These are phyloP conservation scores for Falcunculus frontatus DNA, from an alignment of 2,113 vertebrate species.

Conservation along the genomic window DNA sequence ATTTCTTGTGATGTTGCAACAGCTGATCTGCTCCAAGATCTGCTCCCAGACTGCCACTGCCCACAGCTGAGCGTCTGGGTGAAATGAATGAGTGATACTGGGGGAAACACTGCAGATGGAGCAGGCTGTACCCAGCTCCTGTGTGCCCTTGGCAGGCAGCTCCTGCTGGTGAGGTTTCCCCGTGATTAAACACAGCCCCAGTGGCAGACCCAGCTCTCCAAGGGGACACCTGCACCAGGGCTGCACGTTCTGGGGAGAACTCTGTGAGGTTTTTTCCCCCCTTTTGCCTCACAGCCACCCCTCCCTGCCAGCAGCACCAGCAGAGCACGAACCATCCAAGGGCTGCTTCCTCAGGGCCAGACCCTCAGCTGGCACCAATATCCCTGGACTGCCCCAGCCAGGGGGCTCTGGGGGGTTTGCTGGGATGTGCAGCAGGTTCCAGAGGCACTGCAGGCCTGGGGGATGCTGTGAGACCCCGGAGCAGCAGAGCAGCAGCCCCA, in stretches of 20 bases:
- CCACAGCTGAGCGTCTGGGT: not conserved
- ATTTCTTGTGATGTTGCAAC: not conserved
- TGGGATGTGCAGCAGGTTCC: fast-evolving
- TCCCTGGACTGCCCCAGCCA: fast-evolving
- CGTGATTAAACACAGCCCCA: not conserved
- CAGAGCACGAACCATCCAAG: no score
- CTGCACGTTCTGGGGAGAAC: not conserved
- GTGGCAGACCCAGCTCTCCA: not conserved
- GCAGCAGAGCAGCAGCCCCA: not conserved
- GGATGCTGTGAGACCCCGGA: fast-evolving
- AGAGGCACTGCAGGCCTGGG: not conserved
- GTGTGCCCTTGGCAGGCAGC: not conserved
- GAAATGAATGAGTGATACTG: not conserved
- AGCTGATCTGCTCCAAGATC: conserved; percentile 9
- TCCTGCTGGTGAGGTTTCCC: not conserved
- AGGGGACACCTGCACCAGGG: not conserved
- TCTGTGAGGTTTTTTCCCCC: not conserved
- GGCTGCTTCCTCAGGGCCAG: not conserved
- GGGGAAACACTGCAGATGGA: not conserved
- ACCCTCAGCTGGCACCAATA: fast-evolving
- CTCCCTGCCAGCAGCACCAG: not conserved
- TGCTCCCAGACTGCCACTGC: not conserved
- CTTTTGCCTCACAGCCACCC: not conserved
- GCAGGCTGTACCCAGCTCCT: not conserved
- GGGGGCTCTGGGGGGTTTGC: fast-evolving